phyloP scores from a whole-genome alignment of 1,140 invertebrate genomes.

The Homarus americanus region DNA sequence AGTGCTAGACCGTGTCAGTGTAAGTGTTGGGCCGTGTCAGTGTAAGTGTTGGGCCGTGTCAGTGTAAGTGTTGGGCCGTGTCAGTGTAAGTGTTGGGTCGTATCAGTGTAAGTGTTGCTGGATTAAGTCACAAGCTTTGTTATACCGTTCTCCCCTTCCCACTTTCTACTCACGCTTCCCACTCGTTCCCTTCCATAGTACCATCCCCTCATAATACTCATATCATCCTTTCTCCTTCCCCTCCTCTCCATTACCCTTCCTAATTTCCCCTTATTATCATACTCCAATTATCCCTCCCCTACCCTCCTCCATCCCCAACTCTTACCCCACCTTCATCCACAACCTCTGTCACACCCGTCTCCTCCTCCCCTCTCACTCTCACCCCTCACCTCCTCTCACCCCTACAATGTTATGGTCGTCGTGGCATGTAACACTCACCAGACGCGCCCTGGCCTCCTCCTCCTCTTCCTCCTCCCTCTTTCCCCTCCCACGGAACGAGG shows the following conservation, averaged over 20 bases:
- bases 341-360: too few relatives aligned
- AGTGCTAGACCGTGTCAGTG: background rate
- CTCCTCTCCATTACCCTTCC: too few relatives aligned
- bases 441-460: background rate
- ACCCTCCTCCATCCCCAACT: background rate
- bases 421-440: slow-evolving; percentile 17
- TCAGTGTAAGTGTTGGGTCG: background rate
- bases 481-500: slow-evolving; percentile 10
- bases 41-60: background rate
- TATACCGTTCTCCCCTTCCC: background rate
- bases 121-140: background rate
- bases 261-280: too few relatives aligned
- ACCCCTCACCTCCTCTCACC: background rate
- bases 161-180: too few relatives aligned
- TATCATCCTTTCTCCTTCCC: too few relatives aligned
- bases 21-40: background rate
- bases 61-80: background rate
- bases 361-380: background rate
- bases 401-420: slow-evolving; percentile 11
- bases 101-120: background rate
- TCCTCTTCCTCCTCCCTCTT: background rate
- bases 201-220: too few relatives aligned
- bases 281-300: too few relatives aligned
- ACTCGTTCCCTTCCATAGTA: too few relatives aligned
- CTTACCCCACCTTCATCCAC: background rate